phyloP scores from a whole-genome alignment of 2,888 invertebrate genomes.

The Cephus sareptanus region DNA sequence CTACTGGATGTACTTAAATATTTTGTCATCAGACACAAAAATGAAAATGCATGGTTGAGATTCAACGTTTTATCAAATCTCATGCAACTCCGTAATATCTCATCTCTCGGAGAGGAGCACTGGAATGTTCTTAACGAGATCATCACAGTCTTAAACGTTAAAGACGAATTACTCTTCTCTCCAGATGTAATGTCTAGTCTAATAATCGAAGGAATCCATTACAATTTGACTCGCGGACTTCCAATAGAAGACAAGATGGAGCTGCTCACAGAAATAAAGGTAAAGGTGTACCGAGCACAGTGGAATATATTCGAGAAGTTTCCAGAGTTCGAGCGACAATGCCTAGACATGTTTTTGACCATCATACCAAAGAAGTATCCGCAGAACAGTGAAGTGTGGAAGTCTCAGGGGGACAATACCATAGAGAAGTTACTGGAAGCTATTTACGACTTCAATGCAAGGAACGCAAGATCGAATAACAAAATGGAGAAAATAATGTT shows the following conservation, averaged over 20 bases:
- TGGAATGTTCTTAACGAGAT: constrained; percentile 53
- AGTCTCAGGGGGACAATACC: not conserved
- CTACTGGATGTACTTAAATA: constrained; percentile 47
- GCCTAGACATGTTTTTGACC: constrained; percentile 38
- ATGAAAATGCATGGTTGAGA: constrained; percentile 44
- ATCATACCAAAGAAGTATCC: constrained; percentile 20
- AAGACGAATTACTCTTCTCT: not conserved
- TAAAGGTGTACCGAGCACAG: not conserved
- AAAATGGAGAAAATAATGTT: constrained; percentile 22
- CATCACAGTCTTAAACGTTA: constrained; percentile 29
- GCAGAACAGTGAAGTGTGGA: constrained; percentile 19
- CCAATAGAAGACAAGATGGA: constrained; percentile 31
- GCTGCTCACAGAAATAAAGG: constrained; percentile 23
- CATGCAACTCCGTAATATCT: constrained; percentile 22
- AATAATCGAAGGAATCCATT: constrained; percentile 33
- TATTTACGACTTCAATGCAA: constrained; percentile 41
- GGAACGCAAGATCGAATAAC: constrained; percentile 7
- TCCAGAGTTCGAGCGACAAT: constrained; percentile 41
- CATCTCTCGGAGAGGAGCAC: constrained; percentile 39
- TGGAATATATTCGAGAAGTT: constrained; percentile 38
- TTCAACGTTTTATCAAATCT: constrained; percentile 9
- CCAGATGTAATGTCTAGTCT: not conserved
- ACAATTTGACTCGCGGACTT: constrained; percentile 27
- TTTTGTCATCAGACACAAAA: constrained; percentile 48
- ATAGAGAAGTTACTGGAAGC: constrained; percentile 25